Evolutionary conservation across 2,888 invertebrate genomes (phyloP), one percentile per base, ranked within the genome.

Genomic region (Drosophila nr. perissopoda): DNA sequence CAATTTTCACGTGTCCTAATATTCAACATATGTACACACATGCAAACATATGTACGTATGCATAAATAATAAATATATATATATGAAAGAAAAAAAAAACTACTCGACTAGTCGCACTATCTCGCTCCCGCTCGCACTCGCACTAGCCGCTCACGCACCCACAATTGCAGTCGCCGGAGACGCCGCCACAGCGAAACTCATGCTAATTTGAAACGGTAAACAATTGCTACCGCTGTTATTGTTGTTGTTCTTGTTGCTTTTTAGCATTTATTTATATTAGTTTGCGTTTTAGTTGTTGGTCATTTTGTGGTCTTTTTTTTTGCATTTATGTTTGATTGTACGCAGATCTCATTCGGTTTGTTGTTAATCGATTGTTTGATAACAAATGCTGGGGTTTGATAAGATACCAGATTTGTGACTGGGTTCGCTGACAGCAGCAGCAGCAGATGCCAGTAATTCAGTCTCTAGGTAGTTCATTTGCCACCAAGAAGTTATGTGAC

Each of bases 201-300:
- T 76, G 74, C 74, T 86, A 88, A 84, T 83, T 84, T 81, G 56
- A 65, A 84, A 88, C 87, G 88, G 84, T 84, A 84, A 84, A 88
- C 87, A 86, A 83, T 76, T 88, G 69, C 40, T 46, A 51, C 40
- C 53, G 56, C 53, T 51, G 49, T 58, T 52, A 4, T 51, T 59
- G 36, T 58, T 58, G 21, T 52, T 60, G 21, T 36, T 68, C 13
- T 42, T 68, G 46, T 61, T 48, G 31, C 63, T 42, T 76, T 67
- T 74, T 65, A 75, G 72, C 68, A 74, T 65, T 38, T 66, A 70
- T 67, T 74, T 68, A 52, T 71, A 58, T 62, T 36, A 62, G 38
- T 53, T 46, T 38, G 48, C 33, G 57, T 51, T 27, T 57, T 46
- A 25, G 57, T 31, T 31, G 31, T 29, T 38, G n/a, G 31, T 42